Evolutionary conservation across 2,113 vertebrate genomes (phyloP), one percentile per base, ranked within the genome.

Genomic region (Ginglymostoma cirratum): DNA sequence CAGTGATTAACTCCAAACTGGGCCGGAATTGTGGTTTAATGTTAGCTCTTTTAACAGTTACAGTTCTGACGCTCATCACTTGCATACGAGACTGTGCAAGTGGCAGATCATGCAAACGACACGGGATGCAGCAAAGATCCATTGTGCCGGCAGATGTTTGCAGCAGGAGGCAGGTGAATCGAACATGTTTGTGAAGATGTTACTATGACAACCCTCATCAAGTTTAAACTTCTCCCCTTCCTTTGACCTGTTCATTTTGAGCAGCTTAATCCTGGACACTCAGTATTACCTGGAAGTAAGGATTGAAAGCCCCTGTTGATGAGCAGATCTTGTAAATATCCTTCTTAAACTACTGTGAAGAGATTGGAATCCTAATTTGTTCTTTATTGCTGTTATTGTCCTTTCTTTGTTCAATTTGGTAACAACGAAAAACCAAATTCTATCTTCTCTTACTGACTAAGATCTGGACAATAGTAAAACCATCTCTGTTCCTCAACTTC

Each of bases 1-100:
- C 38, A n/a, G 87, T 61, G 34, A 90, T 90, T 90, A 17, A 93
- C 23, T 93, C 30, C 10, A 66, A 93, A 38, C 66, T 65, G n/a
- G 89, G 61, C 66, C 34, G 38, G 38, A 66, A 38, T 27, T 92
- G 14, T 92, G 55, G 61, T 66, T 55, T 92, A 66, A 92, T 92
- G 38, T 92, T 92, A 92, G 89, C 89, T 92, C 15, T 93, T 61
- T 93, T 93, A 93, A 93, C 67, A 61, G 89, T 93, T 67, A 66
- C 30, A 55, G 55, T 61, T 61, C 87, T 65, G 87, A 92, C 42
- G 1, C 61, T 93, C 34, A 23, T 83, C 38, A 83, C 80, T 83
- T 14, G 38, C 10, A 24, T 61, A 0, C 21, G 89, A 23, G 52
- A 7, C 89, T 66, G 34, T 67, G 61, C 89, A 93, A 65, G 61